Base-by-base conservation (phyloP, 2,888 invertebrate genomes). In the Luffia ferchaultella region DNA sequence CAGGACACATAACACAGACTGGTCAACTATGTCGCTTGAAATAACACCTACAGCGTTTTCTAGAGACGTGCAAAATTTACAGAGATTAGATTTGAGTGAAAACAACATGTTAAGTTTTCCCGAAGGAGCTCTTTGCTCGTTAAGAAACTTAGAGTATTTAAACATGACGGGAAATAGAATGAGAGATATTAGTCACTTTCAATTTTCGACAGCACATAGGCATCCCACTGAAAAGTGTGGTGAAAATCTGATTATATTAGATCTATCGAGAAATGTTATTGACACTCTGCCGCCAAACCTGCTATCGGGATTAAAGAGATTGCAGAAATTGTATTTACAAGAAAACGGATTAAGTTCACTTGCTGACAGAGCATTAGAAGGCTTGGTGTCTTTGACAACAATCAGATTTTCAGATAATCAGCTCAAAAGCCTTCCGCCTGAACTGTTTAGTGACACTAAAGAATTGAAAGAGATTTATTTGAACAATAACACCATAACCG, bases 61-160 rank as follows among this genome's bases (percentile, higher is more conserved):
- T 54, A 88, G 90, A 61, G 92, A 92, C 62, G 86, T 93, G 16
- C 87, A 88, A 56, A 87, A 90, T 57, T 77, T 93, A 54, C 91
- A 92, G 68, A 85, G 90, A 59, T 79, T 93, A 57, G 93, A 93
- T 71, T 76, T 93, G 16, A 90, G 90, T 56, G 89, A 91, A 73
- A 93, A 93, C 70, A 92, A 93, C 70, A 92, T 93, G 86, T 89
- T 92, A 86, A 87, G 86, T 57, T 85, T 93, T 63, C 93, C 93
- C 47, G 91, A 91, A 62, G 91, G 90, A 50, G 89, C 90, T 17
- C 77, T 93, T 52, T 93, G 93, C 64, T 88, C 91, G n/a, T 73
- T 93, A 52, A 86, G 89, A 59, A 90, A 90, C 60, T 76, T 93
- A 43, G 90, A 91, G 70, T 85, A 90, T 62, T 80, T 94, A 48